phyloP scores from a whole-genome alignment of 2,888 invertebrate genomes.

The Julus scanicus region DNA sequence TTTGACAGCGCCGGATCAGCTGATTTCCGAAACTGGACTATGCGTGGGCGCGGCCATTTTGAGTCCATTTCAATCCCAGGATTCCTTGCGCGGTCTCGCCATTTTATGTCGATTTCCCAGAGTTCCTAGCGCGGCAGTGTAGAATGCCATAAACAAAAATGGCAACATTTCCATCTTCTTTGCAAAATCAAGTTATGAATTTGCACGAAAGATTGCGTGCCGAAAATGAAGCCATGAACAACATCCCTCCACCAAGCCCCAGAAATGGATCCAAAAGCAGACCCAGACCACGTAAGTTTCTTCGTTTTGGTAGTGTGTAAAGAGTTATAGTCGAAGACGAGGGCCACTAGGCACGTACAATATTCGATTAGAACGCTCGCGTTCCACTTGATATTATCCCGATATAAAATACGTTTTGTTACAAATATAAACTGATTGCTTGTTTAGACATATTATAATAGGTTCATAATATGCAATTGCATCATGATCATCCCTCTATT shows the following conservation, averaged over 20 bases:
- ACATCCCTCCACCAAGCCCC: constrained; percentile 53
- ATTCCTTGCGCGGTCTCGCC: not conserved
- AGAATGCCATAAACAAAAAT: constrained; percentile 51
- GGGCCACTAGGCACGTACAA: not conserved
- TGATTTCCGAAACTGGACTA: not conserved
- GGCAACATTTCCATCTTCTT: constrained; percentile 54
- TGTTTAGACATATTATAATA: too few species aligned
- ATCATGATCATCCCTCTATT: too few species aligned
- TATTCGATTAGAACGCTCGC: constrained; percentile 15
- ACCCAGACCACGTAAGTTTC: constrained; percentile 54
- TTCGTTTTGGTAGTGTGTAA: not conserved
- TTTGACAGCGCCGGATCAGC: not conserved
- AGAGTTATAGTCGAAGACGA: not conserved
- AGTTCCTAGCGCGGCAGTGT: constrained; percentile 17
- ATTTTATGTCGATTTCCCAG: not conserved
- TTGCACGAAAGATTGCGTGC: constrained; percentile 50
- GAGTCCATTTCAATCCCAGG: not conserved
- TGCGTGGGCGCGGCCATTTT: not conserved
- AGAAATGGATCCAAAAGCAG: constrained; percentile 42
- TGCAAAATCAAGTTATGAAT: constrained; percentile 54
- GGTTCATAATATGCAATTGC: too few species aligned
- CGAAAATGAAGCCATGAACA: constrained; percentile 53
- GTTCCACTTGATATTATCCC: not conserved
- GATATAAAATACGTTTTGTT: not conserved
- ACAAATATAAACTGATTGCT: not conserved